A percentile compares a stretch with the other conserved stretches of the same genome.
phyloP scores from a whole-genome alignment of 2,113 vertebrate species.

The Pseudolaguvia tuberculata region DNA sequence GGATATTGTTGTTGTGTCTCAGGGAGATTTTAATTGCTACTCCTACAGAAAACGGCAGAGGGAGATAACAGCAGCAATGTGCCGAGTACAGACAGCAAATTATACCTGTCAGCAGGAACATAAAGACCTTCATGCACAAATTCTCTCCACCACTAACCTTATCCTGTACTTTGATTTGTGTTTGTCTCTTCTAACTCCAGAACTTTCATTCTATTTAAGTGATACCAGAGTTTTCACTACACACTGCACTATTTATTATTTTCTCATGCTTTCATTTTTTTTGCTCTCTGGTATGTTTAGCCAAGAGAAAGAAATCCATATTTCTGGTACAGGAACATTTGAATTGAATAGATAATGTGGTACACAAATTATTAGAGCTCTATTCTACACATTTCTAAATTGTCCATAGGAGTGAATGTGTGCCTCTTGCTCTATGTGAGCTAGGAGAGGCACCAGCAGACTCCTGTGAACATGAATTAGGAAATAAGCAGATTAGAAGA shows the following conservation, averaged over 20 bases:
- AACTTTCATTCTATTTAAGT: too few species aligned
- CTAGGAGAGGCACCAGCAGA: too few species aligned
- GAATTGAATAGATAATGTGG: neutral
- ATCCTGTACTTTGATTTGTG: neutral
- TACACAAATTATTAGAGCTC: neutral
- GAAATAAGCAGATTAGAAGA: too few species aligned
- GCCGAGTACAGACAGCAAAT: neutral
- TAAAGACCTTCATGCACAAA: neutral
- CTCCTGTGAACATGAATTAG: too few species aligned
- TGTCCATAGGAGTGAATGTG: too few species aligned
- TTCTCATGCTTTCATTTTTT: slow-evolving; percentile 10
- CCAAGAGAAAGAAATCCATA: neutral
- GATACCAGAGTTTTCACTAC: neutral
- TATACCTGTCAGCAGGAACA: neutral
- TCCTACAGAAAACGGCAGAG: neutral
- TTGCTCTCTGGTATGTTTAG: slow-evolving; percentile 10
- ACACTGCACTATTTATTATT: neutral
- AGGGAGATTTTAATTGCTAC: neutral
- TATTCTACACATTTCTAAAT: too few species aligned
- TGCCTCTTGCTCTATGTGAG: too few species aligned
- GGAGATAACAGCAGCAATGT: neutral
- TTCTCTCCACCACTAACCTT: neutral
- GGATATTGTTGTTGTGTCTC: neutral
- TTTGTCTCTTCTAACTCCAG: neutral
- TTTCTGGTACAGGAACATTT: neutral